A percentile compares a stretch with the other conserved stretches of the same genome.
Conservation (phyloP, 2,113 vertebrate genomes). For the Etia nguti region DNA sequence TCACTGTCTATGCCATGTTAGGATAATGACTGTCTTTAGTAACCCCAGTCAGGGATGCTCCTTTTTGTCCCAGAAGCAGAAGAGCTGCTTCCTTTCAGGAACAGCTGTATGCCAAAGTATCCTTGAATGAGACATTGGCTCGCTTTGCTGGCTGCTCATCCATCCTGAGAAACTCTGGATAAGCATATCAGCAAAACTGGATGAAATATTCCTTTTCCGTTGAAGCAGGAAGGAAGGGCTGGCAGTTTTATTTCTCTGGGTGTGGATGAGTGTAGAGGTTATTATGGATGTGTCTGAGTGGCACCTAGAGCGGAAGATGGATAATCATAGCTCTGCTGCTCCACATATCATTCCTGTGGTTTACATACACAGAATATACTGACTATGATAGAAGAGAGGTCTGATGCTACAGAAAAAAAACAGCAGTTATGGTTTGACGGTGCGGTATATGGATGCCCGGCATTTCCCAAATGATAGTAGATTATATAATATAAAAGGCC, state of each 20-base stretch:
- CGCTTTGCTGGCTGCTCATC: background rate
- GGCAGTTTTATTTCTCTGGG: slow-evolving; percentile 9
- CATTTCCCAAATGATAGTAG: background rate
- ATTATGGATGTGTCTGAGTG: slow-evolving; percentile 41
- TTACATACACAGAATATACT: slow-evolving; percentile 12
- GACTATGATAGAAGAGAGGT: background rate
- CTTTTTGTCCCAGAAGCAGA: background rate
- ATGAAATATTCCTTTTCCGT: slow-evolving; percentile 1
- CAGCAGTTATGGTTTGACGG: background rate
- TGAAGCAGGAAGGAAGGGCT: background rate
- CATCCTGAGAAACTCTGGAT: background rate
- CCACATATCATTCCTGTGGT: slow-evolving; percentile 18
- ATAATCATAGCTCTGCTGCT: slow-evolving; percentile 25
- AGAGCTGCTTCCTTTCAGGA: background rate
- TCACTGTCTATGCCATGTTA: background rate
- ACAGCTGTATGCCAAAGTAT: background rate
- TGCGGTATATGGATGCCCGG: background rate
- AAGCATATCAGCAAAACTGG: background rate
- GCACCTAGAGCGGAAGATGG: slow-evolving; percentile 15
- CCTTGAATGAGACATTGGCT: slow-evolving; percentile 21
- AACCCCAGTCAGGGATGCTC: background rate
- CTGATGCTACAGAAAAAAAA: background rate
- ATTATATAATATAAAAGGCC: background rate
- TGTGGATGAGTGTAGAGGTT: slow-evolving; percentile 24
- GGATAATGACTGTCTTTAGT: background rate